Base-by-base conservation (phyloP, 1,140 invertebrate genomes). In the Mizuhopecten yessoensis region DNA sequence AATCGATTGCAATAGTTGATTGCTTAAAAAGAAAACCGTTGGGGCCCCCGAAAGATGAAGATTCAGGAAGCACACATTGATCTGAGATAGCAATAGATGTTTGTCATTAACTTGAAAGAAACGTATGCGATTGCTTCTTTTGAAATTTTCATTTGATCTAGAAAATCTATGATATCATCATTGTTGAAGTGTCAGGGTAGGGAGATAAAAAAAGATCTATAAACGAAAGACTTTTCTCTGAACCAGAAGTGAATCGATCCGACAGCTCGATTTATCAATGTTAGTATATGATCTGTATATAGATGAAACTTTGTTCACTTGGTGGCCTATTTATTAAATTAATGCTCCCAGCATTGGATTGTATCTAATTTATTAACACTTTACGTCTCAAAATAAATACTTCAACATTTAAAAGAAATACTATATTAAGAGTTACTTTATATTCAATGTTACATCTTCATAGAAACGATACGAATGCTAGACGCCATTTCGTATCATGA, bases 101-200 rank as follows among this genome's bases (percentile, higher is more conserved):
- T 75, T 75, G 57, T 75, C 57, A 75, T 75, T 75, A 75, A 75
- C 57, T 75, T 75, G 57, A 75, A 75, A 75, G 57, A 75, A 75
- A 23, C n/a, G 57, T 29, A 75, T 75, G 57, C 57, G n/a, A 75
- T 75, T 75, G 57, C n/a, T 75, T 75, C 57, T 75, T 75, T 75
- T 75, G 57, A 75, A 75, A 75, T 75, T 75, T 75, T 75, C 11
- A 75, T 75, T 75, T 75, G 57, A 75, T 75, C 57, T 75, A n/a
- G 57, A 75, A 75, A 75, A 75, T 75, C 23, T 75, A 75, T 29
- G n/a, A 75, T 29, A 75, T n/a, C 29, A 75, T 75, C 57, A 29
- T 29, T 75, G 29, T 75, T n/a, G 57, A 75, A 5, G 57, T 9
- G 17, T 75, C 57, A 29, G 29, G 29, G 23, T 17, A 75, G 57